Base-by-base conservation (phyloP, 2,888 invertebrate species). In the Himalopsyche kuldschensis region DNA sequence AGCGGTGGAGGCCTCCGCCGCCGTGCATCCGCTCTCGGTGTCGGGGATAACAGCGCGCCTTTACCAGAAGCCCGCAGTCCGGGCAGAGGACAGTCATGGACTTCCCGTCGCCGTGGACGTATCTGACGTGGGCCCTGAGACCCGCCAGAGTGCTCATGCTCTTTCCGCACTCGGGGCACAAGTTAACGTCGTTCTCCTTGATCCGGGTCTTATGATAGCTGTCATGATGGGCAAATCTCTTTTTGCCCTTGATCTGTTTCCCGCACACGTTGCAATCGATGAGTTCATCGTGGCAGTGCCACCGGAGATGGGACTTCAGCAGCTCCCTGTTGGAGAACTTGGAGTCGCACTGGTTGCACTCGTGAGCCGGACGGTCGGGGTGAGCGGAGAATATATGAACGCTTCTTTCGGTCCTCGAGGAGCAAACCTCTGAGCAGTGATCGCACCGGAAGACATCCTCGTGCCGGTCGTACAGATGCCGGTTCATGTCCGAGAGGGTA, bases 21-120 rank as follows among this genome's bases (percentile, higher is more conserved):
- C 79, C 80, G 78, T 84, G 84, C 80, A 82, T 80, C 31, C 84
- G 84, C 55, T 84, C 82, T 17, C 82, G 81, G 76, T 84, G 84
- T 1, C 79, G 81, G 11, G 69, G 77, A 63, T 82, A 82, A 8
- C 47, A 47, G 24, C 77, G 69, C 27, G 55, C 79, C 35, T 81
- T 84, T 5, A 80, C 81, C n/a, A 84, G 30, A 15, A 84, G 27
- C 0, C 84, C 82, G 11, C 82, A 82, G 17, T 84, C 82, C 5
- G 81, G 80, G 27, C 82, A 84, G 11, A 82, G 35, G 11, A 80
- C 75, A 17, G 79, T 84, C 20, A 76, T 79, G n/a, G 76, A 31
- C n/a, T 82, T 79, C 1, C 82, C 84, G 27, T 77, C 82, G 6
- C 69, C 75, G 63, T 84, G 84, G 5, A 84, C 69, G 24, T 80